Conservation (phyloP, 1,140 invertebrate genomes). For the Mactra quadrangularis region DNA sequence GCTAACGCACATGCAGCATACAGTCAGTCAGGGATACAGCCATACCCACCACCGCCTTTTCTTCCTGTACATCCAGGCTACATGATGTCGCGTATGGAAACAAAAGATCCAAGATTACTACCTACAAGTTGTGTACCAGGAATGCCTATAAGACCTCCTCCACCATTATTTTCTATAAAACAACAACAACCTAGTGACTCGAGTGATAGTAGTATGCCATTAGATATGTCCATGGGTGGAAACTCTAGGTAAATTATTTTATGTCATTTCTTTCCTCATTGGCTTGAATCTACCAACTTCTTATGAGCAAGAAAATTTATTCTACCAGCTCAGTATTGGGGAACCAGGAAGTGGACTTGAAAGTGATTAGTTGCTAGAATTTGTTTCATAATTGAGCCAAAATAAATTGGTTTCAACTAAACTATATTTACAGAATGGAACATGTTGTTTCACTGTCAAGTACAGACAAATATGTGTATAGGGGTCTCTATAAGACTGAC, state of each 20-base stretch:
- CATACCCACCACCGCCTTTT: conserved; percentile 22
- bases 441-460: too few relatives aligned
- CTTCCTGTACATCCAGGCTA: conserved; percentile 10
- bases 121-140: background rate
- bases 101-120: background rate
- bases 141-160: conserved; percentile 7
- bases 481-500: too few relatives aligned
- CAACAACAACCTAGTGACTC: background rate
- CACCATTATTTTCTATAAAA: background rate
- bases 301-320: too few relatives aligned
- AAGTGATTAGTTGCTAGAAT: too few relatives aligned
- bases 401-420: too few relatives aligned
- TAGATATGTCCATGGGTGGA: conserved; percentile 41
- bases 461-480: too few relatives aligned
- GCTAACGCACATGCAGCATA: background rate
- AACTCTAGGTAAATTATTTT: conserved; percentile 14
- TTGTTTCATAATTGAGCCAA: too few relatives aligned
- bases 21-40: background rate
- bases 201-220: conserved; percentile 16
- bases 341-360: too few relatives aligned
- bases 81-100: conserved; percentile 16
- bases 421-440: too few relatives aligned
- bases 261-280: background rate
- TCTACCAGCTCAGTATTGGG: too few relatives aligned
- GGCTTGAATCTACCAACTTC: background rate